A percentile compares a stretch with the other conserved stretches of the same genome.
phyloP scores from a whole-genome alignment of 2,113 vertebrate species.

The Rhizomys pruinosus region DNA sequence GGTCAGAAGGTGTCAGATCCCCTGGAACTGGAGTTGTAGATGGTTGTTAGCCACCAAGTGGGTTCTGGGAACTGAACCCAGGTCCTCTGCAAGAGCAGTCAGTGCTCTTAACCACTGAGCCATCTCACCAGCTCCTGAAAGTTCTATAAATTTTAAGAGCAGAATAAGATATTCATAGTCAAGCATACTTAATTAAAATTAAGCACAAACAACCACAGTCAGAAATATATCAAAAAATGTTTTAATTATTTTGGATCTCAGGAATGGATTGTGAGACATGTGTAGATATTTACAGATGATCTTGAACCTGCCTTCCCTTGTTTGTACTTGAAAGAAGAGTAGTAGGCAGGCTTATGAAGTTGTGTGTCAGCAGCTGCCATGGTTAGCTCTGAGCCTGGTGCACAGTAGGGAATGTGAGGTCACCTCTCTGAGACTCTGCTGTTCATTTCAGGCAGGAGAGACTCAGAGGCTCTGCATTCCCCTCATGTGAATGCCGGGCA shows the following conservation, averaged over 20 bases:
- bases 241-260: neutral
- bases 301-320: neutral
- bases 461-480: neutral
- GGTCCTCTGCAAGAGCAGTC: too few relatives aligned
- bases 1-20: too few relatives aligned
- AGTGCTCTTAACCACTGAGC: too few relatives aligned
- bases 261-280: neutral
- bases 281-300: conserved; percentile 28
- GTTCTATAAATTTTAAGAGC: conserved; percentile 10
- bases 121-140: too few relatives aligned
- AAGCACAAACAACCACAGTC: neutral
- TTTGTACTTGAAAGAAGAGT: conserved; percentile 43
- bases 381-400: neutral
- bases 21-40: too few relatives aligned
- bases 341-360: neutral
- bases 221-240: conserved; percentile 36
- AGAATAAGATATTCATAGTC: neutral
- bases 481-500: neutral
- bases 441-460: neutral
- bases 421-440: neutral
- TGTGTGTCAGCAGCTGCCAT: neutral
- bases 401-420: neutral
- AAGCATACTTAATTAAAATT: conserved; percentile 21
- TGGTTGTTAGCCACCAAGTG: too few relatives aligned
- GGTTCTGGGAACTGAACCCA: too few relatives aligned